Conservation (phyloP, 1,140 invertebrate species). For the Bombyx mori region DNA sequence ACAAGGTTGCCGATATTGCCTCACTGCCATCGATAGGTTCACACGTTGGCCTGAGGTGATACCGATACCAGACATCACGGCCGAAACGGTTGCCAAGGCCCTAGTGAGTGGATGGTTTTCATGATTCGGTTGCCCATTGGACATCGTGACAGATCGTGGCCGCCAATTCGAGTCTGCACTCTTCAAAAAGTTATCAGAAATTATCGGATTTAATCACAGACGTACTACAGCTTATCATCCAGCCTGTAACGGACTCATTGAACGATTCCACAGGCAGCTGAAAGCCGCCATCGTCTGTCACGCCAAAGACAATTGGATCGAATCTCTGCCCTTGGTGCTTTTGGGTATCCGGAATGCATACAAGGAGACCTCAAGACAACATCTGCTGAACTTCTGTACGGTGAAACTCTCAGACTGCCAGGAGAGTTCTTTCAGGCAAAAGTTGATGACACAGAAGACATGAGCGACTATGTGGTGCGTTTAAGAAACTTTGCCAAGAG, state of each 20-base stretch:
- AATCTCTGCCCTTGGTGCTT: not conserved
- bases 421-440: not conserved
- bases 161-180: not conserved
- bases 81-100: not conserved
- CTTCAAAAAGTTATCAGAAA: not conserved
- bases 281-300: slow-evolving; percentile 1
- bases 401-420: not conserved
- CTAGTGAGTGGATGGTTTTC: not conserved
- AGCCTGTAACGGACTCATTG: not conserved
- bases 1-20: not conserved
- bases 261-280: not conserved
- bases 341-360: not conserved
- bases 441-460: not conserved
- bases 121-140: not conserved
- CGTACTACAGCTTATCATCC: not conserved
- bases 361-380: not conserved
- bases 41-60: not conserved
- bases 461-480: not conserved
- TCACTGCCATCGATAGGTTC: not conserved
- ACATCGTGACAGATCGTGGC: not conserved
- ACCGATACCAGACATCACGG: not conserved
- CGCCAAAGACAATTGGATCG: not conserved
- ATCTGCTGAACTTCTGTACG: not conserved
- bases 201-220: not conserved
- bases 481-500: not conserved